These are phyloP conservation scores for Choreutis nemorana DNA, from an alignment of 2,888 invertebrate species.

Conservation along the genomic window DNA sequence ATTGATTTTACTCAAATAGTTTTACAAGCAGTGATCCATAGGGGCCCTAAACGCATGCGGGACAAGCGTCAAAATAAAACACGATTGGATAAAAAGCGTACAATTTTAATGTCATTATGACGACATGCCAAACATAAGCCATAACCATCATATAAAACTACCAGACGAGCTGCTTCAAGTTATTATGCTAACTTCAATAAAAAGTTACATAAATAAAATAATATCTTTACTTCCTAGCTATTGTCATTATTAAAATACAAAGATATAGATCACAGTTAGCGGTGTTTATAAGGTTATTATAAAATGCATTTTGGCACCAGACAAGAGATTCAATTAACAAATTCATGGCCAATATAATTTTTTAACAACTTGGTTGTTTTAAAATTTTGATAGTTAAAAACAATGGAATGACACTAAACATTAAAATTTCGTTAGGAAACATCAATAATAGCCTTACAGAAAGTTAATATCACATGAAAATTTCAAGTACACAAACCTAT, in stretches of 20 bases:
- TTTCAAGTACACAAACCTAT: constrained; percentile 52
- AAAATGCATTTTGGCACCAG: constrained; percentile 56
- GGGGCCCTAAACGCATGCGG: constrained; percentile 41
- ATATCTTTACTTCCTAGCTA: constrained; percentile 24
- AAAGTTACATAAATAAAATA: constrained; percentile 55
- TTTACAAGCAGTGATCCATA: too few species aligned
- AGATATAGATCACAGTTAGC: constrained; percentile 45
- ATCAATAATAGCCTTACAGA: constrained; percentile 44
- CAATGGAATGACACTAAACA: constrained; percentile 37
- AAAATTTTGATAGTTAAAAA: too few species aligned
- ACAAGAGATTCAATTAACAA: constrained; percentile 36
- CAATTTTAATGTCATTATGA: constrained; percentile 61
- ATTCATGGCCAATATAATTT: constrained; percentile 2
- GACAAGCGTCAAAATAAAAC: constrained; percentile 36
- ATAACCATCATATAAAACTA: constrained; percentile 39
- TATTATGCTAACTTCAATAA: constrained; percentile 52
- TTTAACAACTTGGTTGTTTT: too few species aligned
- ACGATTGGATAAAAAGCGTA: constrained; percentile 51
- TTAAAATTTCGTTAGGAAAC: constrained; percentile 30
- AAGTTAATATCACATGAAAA: constrained; percentile 61
- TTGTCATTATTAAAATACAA: constrained; percentile 36
- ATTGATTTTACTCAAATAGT: too few species aligned
- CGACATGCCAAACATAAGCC: constrained; percentile 60
- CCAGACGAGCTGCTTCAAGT: constrained; percentile 34
- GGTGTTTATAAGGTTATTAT: constrained; percentile 29